Conservation (phyloP, 2,113 vertebrate genomes). For the Chauna torquata region DNA sequence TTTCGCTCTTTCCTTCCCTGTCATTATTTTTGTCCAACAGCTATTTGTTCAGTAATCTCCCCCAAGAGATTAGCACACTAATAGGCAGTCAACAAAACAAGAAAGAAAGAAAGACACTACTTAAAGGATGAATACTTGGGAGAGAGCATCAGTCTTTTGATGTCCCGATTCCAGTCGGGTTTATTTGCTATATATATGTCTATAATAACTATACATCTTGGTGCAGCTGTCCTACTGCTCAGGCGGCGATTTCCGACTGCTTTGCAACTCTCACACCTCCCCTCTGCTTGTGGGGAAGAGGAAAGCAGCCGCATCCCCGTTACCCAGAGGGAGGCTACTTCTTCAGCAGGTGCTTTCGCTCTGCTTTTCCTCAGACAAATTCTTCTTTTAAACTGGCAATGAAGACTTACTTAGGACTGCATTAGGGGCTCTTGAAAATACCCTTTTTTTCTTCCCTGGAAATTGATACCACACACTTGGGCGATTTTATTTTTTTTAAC, state of each 20-base stretch:
- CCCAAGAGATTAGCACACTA: conserved; percentile 65
- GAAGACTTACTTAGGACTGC: conserved; percentile 48
- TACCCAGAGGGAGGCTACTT: not conserved
- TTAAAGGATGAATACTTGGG: conserved; percentile 62
- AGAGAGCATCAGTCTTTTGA: conserved; percentile 63
- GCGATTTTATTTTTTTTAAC: conserved; percentile 66
- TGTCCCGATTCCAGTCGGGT: conserved; percentile 55
- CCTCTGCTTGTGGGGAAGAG: not conserved
- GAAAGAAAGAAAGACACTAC: conserved; percentile 60
- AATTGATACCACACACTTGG: conserved; percentile 66
- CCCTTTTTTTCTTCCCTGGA: conserved; percentile 10
- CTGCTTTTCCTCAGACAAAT: conserved; percentile 16
- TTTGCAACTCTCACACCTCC: not conserved
- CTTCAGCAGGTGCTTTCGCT: not conserved
- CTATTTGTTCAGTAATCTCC: conserved; percentile 68
- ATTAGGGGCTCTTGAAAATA: conserved; percentile 47
- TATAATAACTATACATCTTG: conserved; percentile 58
- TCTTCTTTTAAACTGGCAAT: conserved; percentile 25
- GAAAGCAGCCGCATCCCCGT: rapidly evolving
- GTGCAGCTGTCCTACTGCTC: conserved; percentile 32
- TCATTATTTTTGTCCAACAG: conserved; percentile 68
- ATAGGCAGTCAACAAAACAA: conserved; percentile 67
- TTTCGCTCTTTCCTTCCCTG: conserved; percentile 1
- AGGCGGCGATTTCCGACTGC: not conserved
- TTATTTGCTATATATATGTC: conserved; percentile 68